Evolutionary conservation across 1,140 invertebrate genomes (phyloP), one percentile per base, ranked within the genome.

Genomic region (Latrodectus geometricus): DNA sequence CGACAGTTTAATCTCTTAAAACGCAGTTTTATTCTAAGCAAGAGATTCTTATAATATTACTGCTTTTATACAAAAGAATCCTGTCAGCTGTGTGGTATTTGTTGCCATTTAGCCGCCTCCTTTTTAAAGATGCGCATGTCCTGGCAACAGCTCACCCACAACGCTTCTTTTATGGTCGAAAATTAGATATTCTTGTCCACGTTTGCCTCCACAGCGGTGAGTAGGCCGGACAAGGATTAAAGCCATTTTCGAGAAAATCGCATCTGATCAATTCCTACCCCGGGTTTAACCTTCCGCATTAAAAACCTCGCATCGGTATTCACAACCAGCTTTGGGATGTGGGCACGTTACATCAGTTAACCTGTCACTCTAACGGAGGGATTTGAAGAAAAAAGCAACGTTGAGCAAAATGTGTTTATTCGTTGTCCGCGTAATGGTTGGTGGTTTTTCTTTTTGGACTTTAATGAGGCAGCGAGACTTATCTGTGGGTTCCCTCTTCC

Each of bases 391-490:
- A 76, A 61, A 15, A 52, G 74, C n/a, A 50, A 35, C 54, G 54
- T 8, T 61, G 17, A 61, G 74, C 74, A 9, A 8, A 69, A 76
- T 76, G 74, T 52, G 11, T 21, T 76, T 21, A 76, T 76, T 50
- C 20, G 23, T 15, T 78, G 76, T 61, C 48, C 76, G 61, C 76
- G 61, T 54, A 61, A 20, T 21, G 66, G 66, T 21, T 20, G 70
- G 68, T n/a, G 9, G 48, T 49, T 49, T 49, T 73, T 73, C 12
- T 35, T 48, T 76, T 15, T 21, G 3, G 75, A 49, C 76, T 68
- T 65, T 78, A 78, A 78, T 78, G 76, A 78, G 76, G 56, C 76
- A 68, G 56, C 23, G 15, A 49, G 11, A 78, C 76, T 66, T 68
- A 76, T 76, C 76, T 9, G 61, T 9, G 8, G 35, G 35, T 17